Evolutionary conservation across 2,113 vertebrate genomes (phyloP).

Genomic region (Loxodonta africana): DNA sequence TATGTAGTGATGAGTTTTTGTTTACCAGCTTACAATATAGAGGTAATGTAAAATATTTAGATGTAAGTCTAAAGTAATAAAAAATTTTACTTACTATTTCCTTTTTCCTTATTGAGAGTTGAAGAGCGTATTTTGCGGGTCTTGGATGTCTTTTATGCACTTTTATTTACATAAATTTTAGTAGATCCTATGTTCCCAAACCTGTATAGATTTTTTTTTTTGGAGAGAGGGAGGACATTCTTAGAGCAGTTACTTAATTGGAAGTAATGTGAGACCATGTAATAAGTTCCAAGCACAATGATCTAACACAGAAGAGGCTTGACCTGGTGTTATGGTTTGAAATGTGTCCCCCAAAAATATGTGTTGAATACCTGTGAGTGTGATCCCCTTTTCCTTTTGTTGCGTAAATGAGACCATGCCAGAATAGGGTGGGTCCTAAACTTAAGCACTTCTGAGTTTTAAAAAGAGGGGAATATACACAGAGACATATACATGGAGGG

Average conservation of each 20-base stretch:
- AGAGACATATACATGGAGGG: no score
- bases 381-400: no score
- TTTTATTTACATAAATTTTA: conserved; percentile 31
- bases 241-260: not conserved
- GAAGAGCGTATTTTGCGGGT: not conserved
- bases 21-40: not conserved
- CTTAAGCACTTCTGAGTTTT: no score
- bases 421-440: no score
- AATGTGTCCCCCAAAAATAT: no score
- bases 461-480: no score
- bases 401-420: no score
- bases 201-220: not conserved
- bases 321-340: not conserved
- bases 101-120: conserved; percentile 38
- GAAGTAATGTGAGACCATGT: not conserved
- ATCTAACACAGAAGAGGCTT: not conserved
- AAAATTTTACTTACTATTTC: not conserved
- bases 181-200: not conserved
- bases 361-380: no score
- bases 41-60: conserved; percentile 36
- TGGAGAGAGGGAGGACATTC: not conserved
- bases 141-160: not conserved
- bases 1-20: not conserved
- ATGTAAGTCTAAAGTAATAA: conserved; percentile 11
- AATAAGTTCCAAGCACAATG: not conserved